Base-by-base conservation (phyloP, 2,888 invertebrate species). In the Dicyrtoma fusca region DNA sequence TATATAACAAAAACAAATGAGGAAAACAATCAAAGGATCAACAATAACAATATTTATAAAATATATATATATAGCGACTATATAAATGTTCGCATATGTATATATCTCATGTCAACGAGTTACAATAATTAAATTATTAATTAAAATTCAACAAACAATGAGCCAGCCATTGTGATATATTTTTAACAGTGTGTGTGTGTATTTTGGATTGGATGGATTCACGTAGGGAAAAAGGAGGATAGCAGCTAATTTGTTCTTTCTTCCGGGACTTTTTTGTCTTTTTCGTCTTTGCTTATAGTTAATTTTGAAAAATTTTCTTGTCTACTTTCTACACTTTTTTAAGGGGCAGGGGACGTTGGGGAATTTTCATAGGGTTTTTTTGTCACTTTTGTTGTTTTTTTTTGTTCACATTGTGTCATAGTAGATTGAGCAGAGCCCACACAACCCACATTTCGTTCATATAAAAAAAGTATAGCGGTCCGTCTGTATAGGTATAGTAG, bases 141-240 rank as follows among this genome's bases (percentile, higher is more conserved):
- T 63, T 72, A 73, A 62, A 74, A 74, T 76, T 74, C 69, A 75
- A 74, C 74, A 76, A 79, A 79, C 78, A 79, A 79, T 79, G 78
- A 79, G 77, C 78, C 61, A 61, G 61, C 61, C n/a, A 61, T 61
- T 61, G 61, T 25, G 61, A 26, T n/a, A n/a, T 49, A 6, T 49
- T 49, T 49, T 49, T 59, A 42, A 42, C n/a, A n/a, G 19, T 25
- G 42, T 61, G 14, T 34, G 19, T 61, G 61, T 34, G 42, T 61
- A 61, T 17, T 61, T 26, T 26, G 21, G 25, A 17, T 19, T 6
- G 59, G 59, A 59, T 23, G 26, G n/a, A n/a, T n/a, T n/a, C n/a
- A n/a, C n/a, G n/a, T n/a, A 34, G 34, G 34, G 59, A 25, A 23
- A 11, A 10, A 59, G 59, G 10, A 61, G 34, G 14, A 61, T n/a